phyloP scores from a whole-genome alignment of 2,797 vertebrate species.

The Peromyscus eremicus region DNA sequence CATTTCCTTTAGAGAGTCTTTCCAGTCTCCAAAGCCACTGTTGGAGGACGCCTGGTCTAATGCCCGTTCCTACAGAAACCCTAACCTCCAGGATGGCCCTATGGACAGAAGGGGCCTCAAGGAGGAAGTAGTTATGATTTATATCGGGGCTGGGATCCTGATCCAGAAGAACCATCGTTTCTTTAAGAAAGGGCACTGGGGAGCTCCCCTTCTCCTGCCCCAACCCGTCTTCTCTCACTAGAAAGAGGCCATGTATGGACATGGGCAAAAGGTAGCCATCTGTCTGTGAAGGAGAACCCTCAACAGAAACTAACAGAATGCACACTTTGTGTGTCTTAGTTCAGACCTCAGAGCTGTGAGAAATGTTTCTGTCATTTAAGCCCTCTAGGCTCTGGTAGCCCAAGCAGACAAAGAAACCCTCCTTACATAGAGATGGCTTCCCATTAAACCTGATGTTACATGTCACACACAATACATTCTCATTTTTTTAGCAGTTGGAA shows the following conservation, averaged over 20 bases:
- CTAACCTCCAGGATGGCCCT: fast-evolving
- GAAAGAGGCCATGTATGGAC: fast-evolving
- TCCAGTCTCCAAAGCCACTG: neutral
- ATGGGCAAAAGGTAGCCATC: fast-evolving
- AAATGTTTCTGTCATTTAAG: neutral
- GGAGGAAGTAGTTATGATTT: neutral
- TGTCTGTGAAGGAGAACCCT: fast-evolving
- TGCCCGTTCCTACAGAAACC: neutral
- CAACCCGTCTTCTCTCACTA: fast-evolving
- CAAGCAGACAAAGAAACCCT: neutral
- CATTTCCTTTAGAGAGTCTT: neutral
- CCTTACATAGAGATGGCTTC: neutral
- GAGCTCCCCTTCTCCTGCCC: fast-evolving
- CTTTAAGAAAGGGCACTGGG: no score
- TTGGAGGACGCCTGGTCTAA: neutral
- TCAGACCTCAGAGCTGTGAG: neutral
- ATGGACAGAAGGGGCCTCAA: neutral
- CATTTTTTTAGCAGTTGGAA: neutral
- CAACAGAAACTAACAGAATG: neutral
- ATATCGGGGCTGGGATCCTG: no score
- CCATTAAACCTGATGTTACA: neutral
- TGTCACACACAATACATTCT: neutral
- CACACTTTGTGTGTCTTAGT: neutral
- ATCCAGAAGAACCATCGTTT: neutral
- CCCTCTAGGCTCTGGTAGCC: neutral